Evolutionary conservation across 2,888 invertebrate genomes (phyloP).

Genomic region (Ophion ellenae): DNA sequence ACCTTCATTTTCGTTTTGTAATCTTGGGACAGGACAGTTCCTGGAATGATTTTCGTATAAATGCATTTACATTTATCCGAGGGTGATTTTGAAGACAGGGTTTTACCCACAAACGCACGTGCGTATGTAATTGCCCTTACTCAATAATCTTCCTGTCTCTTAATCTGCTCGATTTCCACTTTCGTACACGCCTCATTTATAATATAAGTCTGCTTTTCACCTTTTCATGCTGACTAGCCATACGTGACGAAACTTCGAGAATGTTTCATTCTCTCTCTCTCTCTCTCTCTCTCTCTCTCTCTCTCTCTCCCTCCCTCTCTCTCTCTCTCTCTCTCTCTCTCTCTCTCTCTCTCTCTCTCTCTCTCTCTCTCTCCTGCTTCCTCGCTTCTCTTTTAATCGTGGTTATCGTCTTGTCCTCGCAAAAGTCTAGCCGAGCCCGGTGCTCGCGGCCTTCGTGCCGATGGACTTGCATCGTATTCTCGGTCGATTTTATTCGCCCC

Average conservation of each 20-base stretch:
- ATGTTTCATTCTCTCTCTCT: slow-evolving; percentile 57
- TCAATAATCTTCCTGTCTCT: slow-evolving; percentile 60
- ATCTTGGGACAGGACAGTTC: background rate
- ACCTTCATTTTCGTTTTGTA: background rate
- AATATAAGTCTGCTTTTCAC: slow-evolving; percentile 72
- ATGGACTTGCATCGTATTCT: slow-evolving; percentile 38
- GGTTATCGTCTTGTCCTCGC: slow-evolving; percentile 49
- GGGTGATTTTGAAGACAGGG: background rate
- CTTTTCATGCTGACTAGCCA: slow-evolving; percentile 71
- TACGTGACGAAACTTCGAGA: slow-evolving; percentile 73
- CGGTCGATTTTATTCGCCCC: slow-evolving; percentile 9
- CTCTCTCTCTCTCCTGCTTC: background rate
- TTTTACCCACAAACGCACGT: background rate
- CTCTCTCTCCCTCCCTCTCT: slow-evolving; percentile 1
- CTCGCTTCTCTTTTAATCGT: slow-evolving; percentile 20
- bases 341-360: too few species aligned
- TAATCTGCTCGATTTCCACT: slow-evolving; percentile 72
- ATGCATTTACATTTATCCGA: background rate
- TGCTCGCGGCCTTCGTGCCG: slow-evolving; percentile 45
- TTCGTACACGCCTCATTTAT: slow-evolving; percentile 74
- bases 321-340: too few species aligned
- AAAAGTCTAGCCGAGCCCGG: slow-evolving; percentile 21
- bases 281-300: slow-evolving; percentile 26
- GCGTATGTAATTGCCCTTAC: slow-evolving; percentile 41
- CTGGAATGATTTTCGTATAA: background rate